Percentiles rank a stretch among this genome's conserved stretches.
These are phyloP conservation scores for Oscheius sp. DNA, from an alignment of 1,140 invertebrate genomes.

Conservation along the genomic window DNA sequence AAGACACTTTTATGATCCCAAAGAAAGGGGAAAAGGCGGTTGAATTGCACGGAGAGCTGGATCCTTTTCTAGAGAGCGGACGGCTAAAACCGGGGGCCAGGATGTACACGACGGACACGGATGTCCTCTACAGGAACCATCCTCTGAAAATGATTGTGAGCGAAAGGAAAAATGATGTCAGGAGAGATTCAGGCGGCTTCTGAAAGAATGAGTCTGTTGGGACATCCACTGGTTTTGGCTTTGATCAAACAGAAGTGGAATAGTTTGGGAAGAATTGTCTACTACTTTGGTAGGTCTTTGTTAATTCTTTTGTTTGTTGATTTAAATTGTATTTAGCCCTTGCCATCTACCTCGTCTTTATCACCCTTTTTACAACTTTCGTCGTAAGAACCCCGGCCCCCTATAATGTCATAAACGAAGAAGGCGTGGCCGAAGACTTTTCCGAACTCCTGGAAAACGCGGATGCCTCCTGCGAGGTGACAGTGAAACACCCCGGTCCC, in stretches of 20 bases:
- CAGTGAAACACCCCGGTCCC: neutral
- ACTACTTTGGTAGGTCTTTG: constrained; percentile 61
- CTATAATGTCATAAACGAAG: constrained; percentile 14
- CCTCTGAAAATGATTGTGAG: constrained; percentile 66
- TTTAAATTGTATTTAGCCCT: constrained; percentile 55
- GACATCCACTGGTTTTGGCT: constrained; percentile 64
- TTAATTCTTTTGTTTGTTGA: neutral
- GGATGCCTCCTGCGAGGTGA: neutral
- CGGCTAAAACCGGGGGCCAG: constrained; percentile 45
- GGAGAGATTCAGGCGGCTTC: constrained; percentile 3
- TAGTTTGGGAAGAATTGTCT: constrained; percentile 63
- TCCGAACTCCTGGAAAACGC: neutral
- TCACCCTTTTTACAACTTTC: constrained; percentile 64
- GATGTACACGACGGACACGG: constrained; percentile 61
- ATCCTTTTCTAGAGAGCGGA: constrained; percentile 49
- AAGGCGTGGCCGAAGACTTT: neutral
- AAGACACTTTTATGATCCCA: constrained; percentile 64
- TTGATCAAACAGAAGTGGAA: constrained; percentile 66
- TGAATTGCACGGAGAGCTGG: neutral
- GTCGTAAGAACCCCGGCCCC: constrained; percentile 62
- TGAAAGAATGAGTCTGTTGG: constrained; percentile 62
- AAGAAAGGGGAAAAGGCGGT: constrained; percentile 6
- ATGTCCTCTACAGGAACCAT: constrained; percentile 65
- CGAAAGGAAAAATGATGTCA: neutral
- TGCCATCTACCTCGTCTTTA: constrained; percentile 63